Conservation (phyloP, 2,113 vertebrate genomes). For the Amphiprion percula region DNA sequence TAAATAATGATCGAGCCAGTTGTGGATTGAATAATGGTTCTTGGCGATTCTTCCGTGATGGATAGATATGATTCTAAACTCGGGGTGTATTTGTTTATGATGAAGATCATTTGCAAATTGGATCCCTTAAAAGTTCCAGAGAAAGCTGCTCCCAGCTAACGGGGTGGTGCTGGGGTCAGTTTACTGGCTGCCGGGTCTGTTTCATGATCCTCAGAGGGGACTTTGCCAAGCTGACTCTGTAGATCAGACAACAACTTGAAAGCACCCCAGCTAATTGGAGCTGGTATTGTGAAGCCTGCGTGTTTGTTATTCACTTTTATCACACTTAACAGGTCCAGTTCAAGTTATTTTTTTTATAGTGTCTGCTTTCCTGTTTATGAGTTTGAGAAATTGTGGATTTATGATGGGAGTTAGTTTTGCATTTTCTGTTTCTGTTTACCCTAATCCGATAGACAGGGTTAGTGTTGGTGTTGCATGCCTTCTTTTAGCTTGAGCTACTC, state of each 20-base stretch:
- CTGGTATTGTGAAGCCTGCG: slow-evolving; percentile 7
- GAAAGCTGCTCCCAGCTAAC: slow-evolving; percentile 9
- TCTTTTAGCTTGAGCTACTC: too few relatives aligned
- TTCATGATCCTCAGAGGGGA: slow-evolving; percentile 42
- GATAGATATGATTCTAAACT: slow-evolving; percentile 21
- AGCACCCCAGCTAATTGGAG: slow-evolving; percentile 40
- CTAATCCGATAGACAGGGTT: too few relatives aligned
- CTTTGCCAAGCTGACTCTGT: slow-evolving; percentile 38
- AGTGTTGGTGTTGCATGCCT: too few relatives aligned
- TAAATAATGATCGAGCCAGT: not conserved
- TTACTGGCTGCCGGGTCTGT: slow-evolving; percentile 39
- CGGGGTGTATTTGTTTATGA: slow-evolving; percentile 21
- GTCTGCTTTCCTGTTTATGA: not conserved
- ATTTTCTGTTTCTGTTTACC: too few relatives aligned
- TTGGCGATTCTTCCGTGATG: not conserved
- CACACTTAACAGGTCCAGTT: slow-evolving; percentile 18
- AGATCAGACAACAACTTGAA: slow-evolving; percentile 42
- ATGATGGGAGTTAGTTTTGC: not conserved
- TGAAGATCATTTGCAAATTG: slow-evolving; percentile 38
- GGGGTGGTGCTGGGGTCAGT: slow-evolving; percentile 26
- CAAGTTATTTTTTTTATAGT: slow-evolving; percentile 29
- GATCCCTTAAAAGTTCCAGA: slow-evolving; percentile 17
- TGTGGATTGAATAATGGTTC: not conserved
- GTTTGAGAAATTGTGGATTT: slow-evolving; percentile 13
- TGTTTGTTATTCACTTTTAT: slow-evolving; percentile 17